These are phyloP conservation scores for Phocides pigmalion DNA, from an alignment of 1,140 invertebrate genomes.

Conservation along the genomic window DNA sequence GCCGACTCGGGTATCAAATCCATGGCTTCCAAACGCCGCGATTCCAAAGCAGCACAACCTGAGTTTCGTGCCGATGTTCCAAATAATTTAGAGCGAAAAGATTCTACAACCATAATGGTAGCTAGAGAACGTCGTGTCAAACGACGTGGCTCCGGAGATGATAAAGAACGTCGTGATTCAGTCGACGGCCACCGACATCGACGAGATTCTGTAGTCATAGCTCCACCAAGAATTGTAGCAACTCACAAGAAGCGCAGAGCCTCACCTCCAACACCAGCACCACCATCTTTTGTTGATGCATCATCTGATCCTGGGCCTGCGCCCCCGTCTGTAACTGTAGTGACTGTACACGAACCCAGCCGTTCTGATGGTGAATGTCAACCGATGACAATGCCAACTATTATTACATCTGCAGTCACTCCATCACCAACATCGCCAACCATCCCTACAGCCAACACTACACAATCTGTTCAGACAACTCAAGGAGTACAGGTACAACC, in stretches of 20 bases:
- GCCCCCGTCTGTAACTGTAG: conserved; percentile 78
- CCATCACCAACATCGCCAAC: conserved; percentile 90
- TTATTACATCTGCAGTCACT: conserved; percentile 91
- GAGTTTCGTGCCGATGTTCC: conserved; percentile 90
- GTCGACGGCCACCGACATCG: conserved; percentile 78
- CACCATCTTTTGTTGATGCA: conserved; percentile 91
- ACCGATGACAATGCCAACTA: conserved; percentile 90
- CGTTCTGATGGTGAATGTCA: conserved; percentile 84
- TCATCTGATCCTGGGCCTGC: conserved; percentile 87
- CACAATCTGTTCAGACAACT: conserved; percentile 59
- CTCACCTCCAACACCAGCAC: conserved; percentile 84
- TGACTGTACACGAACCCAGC: conserved; percentile 74
- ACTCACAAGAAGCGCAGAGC: conserved; percentile 87
- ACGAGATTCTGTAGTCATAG: conserved; percentile 86
- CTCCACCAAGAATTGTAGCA: conserved; percentile 85
- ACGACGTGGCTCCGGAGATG: conserved; percentile 83
- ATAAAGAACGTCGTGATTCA: conserved; percentile 75
- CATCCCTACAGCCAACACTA: conserved; percentile 57
- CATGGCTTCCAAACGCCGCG: conserved; percentile 87
- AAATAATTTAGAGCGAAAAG: conserved; percentile 87
- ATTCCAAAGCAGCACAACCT: conserved; percentile 87
- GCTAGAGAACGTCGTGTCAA: conserved; percentile 77
- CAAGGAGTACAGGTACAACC: conserved; percentile 82
- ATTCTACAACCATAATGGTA: conserved; percentile 81
- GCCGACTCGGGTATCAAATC: conserved; percentile 93